Evolutionary conservation across 2,797 vertebrate species (phyloP).

Genomic region (Morelia viridis): DNA sequence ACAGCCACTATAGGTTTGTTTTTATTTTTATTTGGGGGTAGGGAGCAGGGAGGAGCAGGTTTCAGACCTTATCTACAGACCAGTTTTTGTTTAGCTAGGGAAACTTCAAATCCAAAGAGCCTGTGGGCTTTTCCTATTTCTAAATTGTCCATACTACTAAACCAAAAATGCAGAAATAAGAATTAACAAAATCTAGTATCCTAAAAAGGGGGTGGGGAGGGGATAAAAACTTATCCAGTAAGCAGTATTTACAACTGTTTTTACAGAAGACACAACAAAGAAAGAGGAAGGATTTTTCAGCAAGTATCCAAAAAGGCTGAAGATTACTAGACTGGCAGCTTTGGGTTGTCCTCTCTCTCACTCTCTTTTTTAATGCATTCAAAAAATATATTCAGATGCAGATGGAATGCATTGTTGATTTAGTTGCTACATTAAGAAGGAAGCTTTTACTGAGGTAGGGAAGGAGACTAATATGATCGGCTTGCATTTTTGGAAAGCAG

Average conservation of each 20-base stretch:
- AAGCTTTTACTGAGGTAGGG: slow-evolving; percentile 46
- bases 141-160: slow-evolving; percentile 80
- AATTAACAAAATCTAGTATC: slow-evolving; percentile 76
- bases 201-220: slow-evolving; percentile 67
- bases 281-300: slow-evolving; percentile 60
- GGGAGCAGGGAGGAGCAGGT: slow-evolving; percentile 80
- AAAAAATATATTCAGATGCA: slow-evolving; percentile 32
- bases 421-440: slow-evolving; percentile 49
- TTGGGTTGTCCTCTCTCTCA: slow-evolving; percentile 33
- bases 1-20: slow-evolving; percentile 84
- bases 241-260: slow-evolving; percentile 76
- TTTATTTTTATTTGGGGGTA: slow-evolving; percentile 76
- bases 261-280: slow-evolving; percentile 60
- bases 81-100: slow-evolving; percentile 74
- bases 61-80: slow-evolving; percentile 78
- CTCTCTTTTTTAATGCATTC: slow-evolving; percentile 13
- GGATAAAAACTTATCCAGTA: slow-evolving; percentile 70
- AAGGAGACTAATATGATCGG: slow-evolving; percentile 54
- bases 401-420: slow-evolving; percentile 51
- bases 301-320: slow-evolving; percentile 57
- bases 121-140: slow-evolving; percentile 80
- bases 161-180: slow-evolving; percentile 77
- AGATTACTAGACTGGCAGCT: slow-evolving; percentile 47
- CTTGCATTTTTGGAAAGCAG: slow-evolving; percentile 52
- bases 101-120: slow-evolving; percentile 80